These are phyloP conservation scores for Cnemophilus loriae DNA, from an alignment of 2,113 vertebrate genomes.

Conservation along the genomic window DNA sequence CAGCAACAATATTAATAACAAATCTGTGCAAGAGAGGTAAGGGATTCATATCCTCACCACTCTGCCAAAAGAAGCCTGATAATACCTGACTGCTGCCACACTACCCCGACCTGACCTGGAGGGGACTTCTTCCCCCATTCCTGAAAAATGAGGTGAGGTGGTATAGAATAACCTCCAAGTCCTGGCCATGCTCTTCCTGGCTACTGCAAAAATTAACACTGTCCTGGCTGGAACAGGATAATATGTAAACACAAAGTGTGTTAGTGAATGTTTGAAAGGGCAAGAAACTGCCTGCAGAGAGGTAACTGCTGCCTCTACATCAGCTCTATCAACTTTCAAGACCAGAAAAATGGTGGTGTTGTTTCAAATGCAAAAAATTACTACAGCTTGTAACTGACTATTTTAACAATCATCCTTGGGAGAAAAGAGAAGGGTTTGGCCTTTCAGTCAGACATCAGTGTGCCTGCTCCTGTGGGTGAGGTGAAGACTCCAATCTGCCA, in stretches of 20 bases:
- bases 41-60: not conserved
- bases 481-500: not conserved
- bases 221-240: not conserved
- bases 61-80: accelerated
- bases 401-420: not conserved
- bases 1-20: not conserved
- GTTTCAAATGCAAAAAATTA: not conserved
- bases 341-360: not conserved
- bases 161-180: not conserved
- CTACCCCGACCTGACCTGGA: not conserved
- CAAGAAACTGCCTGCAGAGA: not conserved
- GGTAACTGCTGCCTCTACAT: not conserved
- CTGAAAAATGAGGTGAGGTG: not conserved
- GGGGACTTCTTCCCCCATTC: not conserved
- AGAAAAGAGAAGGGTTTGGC: not conserved
- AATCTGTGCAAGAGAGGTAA: not conserved
- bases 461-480: not conserved
- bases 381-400: not conserved
- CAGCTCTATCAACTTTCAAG: not conserved
- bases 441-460: not conserved
- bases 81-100: accelerated
- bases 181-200: not conserved
- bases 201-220: not conserved
- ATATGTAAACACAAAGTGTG: not conserved
- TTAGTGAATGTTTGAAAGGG: not conserved